Evolutionary conservation across 2,113 vertebrate genomes (phyloP).

Genomic region (Clupea harengus): DNA sequence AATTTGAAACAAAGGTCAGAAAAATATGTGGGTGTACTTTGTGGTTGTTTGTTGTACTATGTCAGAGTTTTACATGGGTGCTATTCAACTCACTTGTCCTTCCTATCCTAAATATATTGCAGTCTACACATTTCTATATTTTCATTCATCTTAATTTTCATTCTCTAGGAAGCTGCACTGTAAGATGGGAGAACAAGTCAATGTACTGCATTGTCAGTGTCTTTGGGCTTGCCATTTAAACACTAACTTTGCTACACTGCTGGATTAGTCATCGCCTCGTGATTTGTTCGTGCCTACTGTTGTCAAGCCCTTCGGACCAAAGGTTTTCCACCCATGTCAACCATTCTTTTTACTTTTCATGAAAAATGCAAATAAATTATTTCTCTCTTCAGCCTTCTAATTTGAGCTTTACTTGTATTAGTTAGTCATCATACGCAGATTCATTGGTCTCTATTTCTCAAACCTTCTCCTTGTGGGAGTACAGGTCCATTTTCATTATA

Average conservation of each 20-base stretch:
- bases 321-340: neutral
- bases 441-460: neutral
- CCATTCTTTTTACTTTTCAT: neutral
- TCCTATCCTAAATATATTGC: too few species aligned
- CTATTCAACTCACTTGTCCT: too few species aligned
- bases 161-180: constrained; percentile 83
- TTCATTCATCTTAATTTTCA: too few species aligned
- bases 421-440: neutral
- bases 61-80: too few species aligned
- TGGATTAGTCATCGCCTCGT: neutral
- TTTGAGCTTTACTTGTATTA: neutral
- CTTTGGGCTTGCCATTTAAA: constrained; percentile 83
- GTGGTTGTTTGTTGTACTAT: too few species aligned
- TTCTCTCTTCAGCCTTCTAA: neutral
- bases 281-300: constrained; percentile 1
- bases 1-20: too few species aligned
- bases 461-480: neutral
- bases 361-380: constrained; percentile 5
- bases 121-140: too few species aligned
- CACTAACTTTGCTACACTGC: neutral
- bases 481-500: neutral
- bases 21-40: too few species aligned
- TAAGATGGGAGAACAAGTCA: constrained; percentile 92
- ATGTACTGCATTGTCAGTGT: constrained; percentile 91
- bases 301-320: neutral